Evolutionary conservation across 2,888 invertebrate species (phyloP), one percentile per base, ranked within the genome.

Genomic region (Celastrina argiolus): DNA sequence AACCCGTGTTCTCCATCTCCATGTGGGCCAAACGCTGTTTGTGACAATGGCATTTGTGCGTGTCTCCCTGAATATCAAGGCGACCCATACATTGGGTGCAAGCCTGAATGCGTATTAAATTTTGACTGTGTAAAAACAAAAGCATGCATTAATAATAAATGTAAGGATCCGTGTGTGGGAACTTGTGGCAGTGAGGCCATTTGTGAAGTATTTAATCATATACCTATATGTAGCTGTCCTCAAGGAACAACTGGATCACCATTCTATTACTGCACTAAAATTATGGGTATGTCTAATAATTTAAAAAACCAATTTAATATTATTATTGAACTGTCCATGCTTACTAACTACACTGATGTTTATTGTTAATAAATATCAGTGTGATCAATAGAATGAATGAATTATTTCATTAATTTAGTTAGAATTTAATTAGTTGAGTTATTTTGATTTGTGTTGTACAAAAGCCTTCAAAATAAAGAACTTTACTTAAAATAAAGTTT

Each of bases 61-160:
- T 96, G 96, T 76, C 82, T 94, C 71, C 88, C 93, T 0, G 95
- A 95, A 78, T 96, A 94, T 79, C 92, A 92, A 70, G 96, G 96
- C 18, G 94, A 96, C 82, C 96, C 96, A 14, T 94, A 94, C 76
- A 84, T 92, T 65, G 94, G 94, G 64, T 96, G 96, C 78, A 93
- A 95, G 71, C 96, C 96, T 0, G 96, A 96, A 87, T 96, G 96
- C 82, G 92, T 96, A 42, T 88, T 95, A 5, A 96, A 95, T 80
- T 93, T 93, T 0, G 96, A 96, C 73, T 96, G 96, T 76, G 78
- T 93, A 0, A 85, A 92, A 69, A 87, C 94, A 74, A 93, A 88
- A 74, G 94, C 96, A 56, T 97, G 97, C 79, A 91, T 95, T 39
- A 93, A 92, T 72, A 94, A 94, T 74, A 95, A 95, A 84, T 96